These are phyloP conservation scores for Thunnus thynnus DNA, from an alignment of 2,113 vertebrate genomes.

Conservation along the genomic window DNA sequence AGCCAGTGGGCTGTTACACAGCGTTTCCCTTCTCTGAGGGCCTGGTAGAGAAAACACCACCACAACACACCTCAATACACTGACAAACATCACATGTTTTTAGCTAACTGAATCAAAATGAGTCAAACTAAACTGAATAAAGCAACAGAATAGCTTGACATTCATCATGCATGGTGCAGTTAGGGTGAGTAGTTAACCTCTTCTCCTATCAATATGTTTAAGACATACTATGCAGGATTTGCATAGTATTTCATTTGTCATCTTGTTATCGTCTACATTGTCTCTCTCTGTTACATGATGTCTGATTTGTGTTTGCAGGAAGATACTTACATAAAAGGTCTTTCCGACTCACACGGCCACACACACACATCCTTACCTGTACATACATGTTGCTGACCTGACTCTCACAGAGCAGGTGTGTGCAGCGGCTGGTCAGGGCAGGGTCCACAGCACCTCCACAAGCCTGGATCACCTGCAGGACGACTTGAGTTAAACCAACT, in stretches of 20 bases:
- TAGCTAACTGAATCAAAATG: no score
- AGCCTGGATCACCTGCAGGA: slow-evolving; percentile 91
- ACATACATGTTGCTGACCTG: slow-evolving; percentile 96
- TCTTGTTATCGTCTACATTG: no score
- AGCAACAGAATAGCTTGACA: background rate
- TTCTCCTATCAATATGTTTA: no score
- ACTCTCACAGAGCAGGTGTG: slow-evolving; percentile 97
- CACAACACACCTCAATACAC: background rate
- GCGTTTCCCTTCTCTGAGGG: slow-evolving; percentile 92
- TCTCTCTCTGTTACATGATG: no score
- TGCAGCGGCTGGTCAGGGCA: slow-evolving; percentile 90
- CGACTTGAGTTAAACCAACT: background rate
- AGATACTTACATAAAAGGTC: background rate
- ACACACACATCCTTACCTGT: slow-evolving; percentile 87
- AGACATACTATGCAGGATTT: no score
- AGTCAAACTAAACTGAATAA: background rate
- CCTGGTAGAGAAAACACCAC: slow-evolving; percentile 77
- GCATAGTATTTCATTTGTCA: no score
- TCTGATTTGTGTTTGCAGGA: background rate
- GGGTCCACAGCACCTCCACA: slow-evolving; percentile 94
- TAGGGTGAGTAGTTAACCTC: no score
- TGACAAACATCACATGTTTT: background rate
- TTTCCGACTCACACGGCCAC: background rate
- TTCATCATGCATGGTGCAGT: no score
- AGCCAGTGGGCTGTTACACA: slow-evolving; percentile 98